These are phyloP conservation scores for Arrhopalites spinosus DNA, from an alignment of 2,888 invertebrate species.

Conservation along the genomic window DNA sequence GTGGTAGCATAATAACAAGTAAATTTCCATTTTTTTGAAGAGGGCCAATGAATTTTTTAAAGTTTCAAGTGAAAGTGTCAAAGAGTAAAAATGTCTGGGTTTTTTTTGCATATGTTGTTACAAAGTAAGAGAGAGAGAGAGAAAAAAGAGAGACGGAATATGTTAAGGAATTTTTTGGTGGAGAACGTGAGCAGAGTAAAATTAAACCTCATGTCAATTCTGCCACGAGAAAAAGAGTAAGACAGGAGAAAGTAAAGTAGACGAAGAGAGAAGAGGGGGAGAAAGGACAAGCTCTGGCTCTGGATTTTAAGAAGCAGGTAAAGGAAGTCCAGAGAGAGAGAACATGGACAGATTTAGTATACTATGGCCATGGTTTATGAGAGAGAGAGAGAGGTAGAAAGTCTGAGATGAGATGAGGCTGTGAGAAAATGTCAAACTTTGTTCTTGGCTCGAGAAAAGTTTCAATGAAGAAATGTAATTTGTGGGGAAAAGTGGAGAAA, in stretches of 20 bases:
- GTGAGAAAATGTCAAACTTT: constrained; percentile 26
- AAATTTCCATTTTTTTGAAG: too few relatives aligned
- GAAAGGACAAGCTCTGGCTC: too few relatives aligned
- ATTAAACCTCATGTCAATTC: too few relatives aligned
- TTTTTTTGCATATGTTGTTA: background rate
- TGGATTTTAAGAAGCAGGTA: background rate
- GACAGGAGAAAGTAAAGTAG: background rate
- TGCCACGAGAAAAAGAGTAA: too few relatives aligned
- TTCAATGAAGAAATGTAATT: constrained; percentile 29
- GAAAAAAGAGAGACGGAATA: too few relatives aligned
- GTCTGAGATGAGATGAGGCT: constrained; percentile 4
- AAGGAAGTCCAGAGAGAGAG: background rate
- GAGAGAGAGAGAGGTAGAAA: background rate
- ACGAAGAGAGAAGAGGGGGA: background rate
- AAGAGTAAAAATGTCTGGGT: background rate
- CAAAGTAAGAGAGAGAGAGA: background rate
- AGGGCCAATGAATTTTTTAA: background rate
- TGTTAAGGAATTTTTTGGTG: too few relatives aligned
- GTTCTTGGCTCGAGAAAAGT: constrained; percentile 11
- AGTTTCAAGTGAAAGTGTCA: background rate
- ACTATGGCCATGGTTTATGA: constrained; percentile 3
- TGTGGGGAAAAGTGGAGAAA: constrained; percentile 6
- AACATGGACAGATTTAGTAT: background rate
- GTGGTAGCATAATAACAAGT: too few relatives aligned
- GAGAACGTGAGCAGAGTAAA: too few relatives aligned